Evolutionary conservation across 2,113 vertebrate species (phyloP).

Genomic region (Tonatia bakeri): DNA sequence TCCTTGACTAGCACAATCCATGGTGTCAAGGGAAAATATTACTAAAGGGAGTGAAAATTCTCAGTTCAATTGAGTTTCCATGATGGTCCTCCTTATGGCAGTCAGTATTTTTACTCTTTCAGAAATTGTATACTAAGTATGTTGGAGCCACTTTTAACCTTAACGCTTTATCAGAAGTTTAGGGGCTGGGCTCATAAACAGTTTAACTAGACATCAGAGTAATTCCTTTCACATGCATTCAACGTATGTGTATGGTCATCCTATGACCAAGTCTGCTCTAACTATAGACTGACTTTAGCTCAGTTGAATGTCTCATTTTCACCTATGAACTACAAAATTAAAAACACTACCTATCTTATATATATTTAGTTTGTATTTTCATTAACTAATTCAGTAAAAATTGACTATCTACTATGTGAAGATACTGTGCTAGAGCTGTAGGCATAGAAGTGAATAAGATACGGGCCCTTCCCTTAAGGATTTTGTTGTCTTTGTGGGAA

Average conservation of each 20-base stretch:
- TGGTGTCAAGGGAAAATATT: conserved; percentile 53
- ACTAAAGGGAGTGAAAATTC: neutral
- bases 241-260: neutral
- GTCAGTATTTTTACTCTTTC: neutral
- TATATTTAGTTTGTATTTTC: neutral
- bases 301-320: neutral
- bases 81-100: neutral
- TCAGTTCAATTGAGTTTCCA: conserved; percentile 17
- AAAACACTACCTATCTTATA: neutral
- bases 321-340: neutral
- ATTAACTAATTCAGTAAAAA: neutral
- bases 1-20: neutral
- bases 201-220: neutral
- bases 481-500: neutral
- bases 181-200: neutral
- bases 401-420: neutral
- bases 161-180: neutral
- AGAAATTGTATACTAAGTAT: neutral
- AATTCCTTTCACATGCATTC: neutral
- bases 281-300: neutral
- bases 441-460: neutral
- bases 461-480: neutral
- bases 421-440: neutral
- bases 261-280: neutral
- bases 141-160: neutral